Percentiles rank a stretch among this genome's conserved stretches.
These are phyloP conservation scores for Boleophthalmus pectinirostris DNA, from an alignment of 2,113 vertebrate genomes.

Conservation along the genomic window DNA sequence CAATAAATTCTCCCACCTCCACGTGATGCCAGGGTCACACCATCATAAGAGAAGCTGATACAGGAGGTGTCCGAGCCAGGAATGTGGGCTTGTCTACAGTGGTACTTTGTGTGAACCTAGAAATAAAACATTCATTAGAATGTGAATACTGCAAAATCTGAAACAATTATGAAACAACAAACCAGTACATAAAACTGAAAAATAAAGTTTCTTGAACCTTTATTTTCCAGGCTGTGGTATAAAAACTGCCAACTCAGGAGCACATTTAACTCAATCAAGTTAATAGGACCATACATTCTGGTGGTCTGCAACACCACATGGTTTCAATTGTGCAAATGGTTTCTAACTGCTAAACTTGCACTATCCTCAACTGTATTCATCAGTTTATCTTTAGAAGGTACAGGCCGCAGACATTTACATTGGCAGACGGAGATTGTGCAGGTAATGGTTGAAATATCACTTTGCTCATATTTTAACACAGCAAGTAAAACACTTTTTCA, in stretches of 20 bases:
- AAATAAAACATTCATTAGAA: neutral
- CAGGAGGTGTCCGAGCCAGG: constrained; percentile 89
- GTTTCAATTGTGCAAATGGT: constrained; percentile 55
- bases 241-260: constrained; percentile 26
- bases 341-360: constrained; percentile 24
- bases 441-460: constrained; percentile 19
- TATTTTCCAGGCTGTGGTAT: neutral
- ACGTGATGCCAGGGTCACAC: constrained; percentile 86
- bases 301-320: constrained; percentile 44
- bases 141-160: neutral
- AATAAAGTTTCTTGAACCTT: neutral
- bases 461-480: constrained; percentile 12
- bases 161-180: neutral
- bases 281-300: constrained; percentile 45
- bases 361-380: constrained; percentile 24
- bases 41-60: constrained; percentile 92
- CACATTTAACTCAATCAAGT: constrained; percentile 33
- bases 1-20: constrained; percentile 80
- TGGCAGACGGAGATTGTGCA: constrained; percentile 31
- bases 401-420: constrained; percentile 49
- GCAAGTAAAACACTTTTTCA: neutral
- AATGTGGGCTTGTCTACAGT: constrained; percentile 90
- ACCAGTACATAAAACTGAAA: neutral
- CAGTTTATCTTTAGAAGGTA: constrained; percentile 18
- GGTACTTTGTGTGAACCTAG: constrained; percentile 96